Conservation (phyloP, 2,797 vertebrate genomes). For the Acanthis flammea region DNA sequence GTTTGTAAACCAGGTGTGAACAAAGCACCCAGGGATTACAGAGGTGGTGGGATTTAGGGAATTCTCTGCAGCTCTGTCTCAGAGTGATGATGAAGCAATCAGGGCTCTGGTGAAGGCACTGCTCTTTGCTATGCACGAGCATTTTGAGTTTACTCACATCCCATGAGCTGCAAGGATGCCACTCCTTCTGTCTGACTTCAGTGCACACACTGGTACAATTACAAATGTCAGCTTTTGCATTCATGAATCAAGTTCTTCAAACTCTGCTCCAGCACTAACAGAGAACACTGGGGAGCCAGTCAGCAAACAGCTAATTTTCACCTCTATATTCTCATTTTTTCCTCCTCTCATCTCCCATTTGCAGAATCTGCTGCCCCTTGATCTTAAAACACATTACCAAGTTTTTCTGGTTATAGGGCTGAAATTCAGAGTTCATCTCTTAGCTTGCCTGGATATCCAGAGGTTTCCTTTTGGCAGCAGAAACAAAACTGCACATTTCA, state of each 20-base stretch:
- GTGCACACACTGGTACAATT: neutral
- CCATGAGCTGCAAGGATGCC: neutral
- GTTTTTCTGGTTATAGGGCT: neutral
- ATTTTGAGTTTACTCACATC: neutral
- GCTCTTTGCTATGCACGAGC: neutral
- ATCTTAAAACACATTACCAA: neutral
- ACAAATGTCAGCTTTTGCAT: neutral
- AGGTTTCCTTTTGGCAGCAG: neutral
- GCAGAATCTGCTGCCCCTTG: neutral
- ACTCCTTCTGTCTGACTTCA: neutral
- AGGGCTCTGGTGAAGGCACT: neutral
- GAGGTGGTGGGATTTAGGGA: neutral
- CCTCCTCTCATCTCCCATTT: neutral
- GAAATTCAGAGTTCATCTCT: neutral
- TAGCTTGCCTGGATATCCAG: neutral
- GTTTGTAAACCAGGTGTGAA: neutral
- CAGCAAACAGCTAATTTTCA: neutral
- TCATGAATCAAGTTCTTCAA: neutral
- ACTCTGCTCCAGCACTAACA: neutral
- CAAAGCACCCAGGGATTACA: fast-evolving
- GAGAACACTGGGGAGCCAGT: neutral
- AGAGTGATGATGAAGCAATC: neutral
- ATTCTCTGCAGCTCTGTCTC: neutral
- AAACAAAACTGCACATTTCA: neutral
- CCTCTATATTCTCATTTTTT: neutral